Evolutionary conservation across 2,888 invertebrate genomes (phyloP), one percentile per base, ranked within the genome.

Genomic region (Mimumesa dahlbomi): DNA sequence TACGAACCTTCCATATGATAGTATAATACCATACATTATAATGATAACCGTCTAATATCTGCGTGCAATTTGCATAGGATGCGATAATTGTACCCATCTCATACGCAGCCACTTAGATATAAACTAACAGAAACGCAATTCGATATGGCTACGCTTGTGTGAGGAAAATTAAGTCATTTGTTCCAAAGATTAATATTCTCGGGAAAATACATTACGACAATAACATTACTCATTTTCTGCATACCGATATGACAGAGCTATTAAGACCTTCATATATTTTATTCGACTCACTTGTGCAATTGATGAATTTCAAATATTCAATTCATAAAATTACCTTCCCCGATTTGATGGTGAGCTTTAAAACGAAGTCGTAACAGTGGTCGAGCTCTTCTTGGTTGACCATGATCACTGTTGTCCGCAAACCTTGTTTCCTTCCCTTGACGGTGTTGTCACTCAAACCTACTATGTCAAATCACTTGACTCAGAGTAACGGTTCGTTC

Each of bases 281-380:
- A n/a, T n/a, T n/a, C n/a, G n/a, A n/a, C n/a, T n/a, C n/a, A n/a
- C n/a, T n/a, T n/a, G n/a, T n/a, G n/a, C n/a, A n/a, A n/a, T n/a
- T n/a, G n/a, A n/a, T n/a, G 1, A 29, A 29, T 29, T 29, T 29
- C 1, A 29, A n/a, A n/a, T n/a, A n/a, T n/a, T n/a, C n/a, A n/a
- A n/a, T n/a, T n/a, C n/a, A n/a, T n/a, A n/a, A n/a, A n/a, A n/a
- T n/a, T 78, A 87, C 87, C 83, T 87, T 81, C 18, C 85, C 86
- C 0, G 87, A 83, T 50, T 87, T 82, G 21, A 82, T 62, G 19
- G 84, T 81, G 13, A 87, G 74, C 50, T 85, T 79, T 66, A 87
- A 70, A 16, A 66, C 86, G 42, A 85, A 85, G 29, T 87, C 81
- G 66, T 82, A 87, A 56, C 79, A 86, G 40, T 80, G 79, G 14